These are phyloP conservation scores for Syngnathus floridae DNA, from an alignment of 2,113 vertebrate species.

Conservation along the genomic window DNA sequence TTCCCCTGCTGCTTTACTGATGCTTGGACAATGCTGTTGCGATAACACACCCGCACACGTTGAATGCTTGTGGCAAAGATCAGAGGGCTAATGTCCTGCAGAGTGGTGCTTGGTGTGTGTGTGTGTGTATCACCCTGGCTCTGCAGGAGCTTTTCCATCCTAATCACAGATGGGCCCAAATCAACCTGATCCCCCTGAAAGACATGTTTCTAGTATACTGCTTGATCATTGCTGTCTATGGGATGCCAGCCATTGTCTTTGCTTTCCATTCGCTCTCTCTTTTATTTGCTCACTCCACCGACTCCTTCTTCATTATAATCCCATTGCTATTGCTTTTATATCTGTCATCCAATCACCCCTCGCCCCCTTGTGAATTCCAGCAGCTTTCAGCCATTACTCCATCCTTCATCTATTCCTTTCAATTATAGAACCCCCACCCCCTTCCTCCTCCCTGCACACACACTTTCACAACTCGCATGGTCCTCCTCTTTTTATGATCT, in stretches of 20 bases:
- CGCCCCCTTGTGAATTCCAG: slow-evolving; percentile 12
- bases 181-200: slow-evolving; percentile 38
- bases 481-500: slow-evolving; percentile 24
- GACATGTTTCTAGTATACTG: slow-evolving; percentile 28
- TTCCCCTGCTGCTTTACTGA: slow-evolving; percentile 3
- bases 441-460: neutral
- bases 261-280: slow-evolving; percentile 12
- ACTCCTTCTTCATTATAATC: slow-evolving; percentile 40
- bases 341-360: slow-evolving; percentile 22
- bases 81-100: neutral
- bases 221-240: slow-evolving; percentile 18
- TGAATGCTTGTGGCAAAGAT: neutral
- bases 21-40: neutral
- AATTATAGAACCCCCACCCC: slow-evolving; percentile 9
- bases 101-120: slow-evolving; percentile 37
- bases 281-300: neutral
- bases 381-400: slow-evolving; percentile 42
- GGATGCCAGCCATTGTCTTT: slow-evolving; percentile 9
- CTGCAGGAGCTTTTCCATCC: slow-evolving; percentile 41
- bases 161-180: slow-evolving; percentile 49
- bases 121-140: slow-evolving; percentile 52
- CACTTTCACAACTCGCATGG: neutral
- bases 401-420: slow-evolving; percentile 33
- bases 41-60: neutral
- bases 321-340: slow-evolving; percentile 30